Percentiles rank a stretch among this genome's conserved stretches.
These are phyloP conservation scores for Ascidia mentula DNA, from an alignment of 23 tunicate species.

Conservation along the genomic window DNA sequence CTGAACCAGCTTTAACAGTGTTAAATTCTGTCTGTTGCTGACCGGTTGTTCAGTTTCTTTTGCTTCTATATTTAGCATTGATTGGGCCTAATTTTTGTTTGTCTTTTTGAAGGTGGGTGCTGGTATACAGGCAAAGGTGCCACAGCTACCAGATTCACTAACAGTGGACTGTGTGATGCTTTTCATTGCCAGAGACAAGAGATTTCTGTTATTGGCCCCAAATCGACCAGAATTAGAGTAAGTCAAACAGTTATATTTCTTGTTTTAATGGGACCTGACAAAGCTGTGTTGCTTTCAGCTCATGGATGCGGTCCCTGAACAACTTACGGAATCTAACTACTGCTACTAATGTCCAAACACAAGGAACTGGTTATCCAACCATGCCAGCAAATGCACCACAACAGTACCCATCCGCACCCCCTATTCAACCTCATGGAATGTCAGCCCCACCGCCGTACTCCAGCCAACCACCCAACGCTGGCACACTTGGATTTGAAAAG, in stretches of 20 bases:
- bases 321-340: neutral
- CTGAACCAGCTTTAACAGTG: too few species aligned
- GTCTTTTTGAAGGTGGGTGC: slow-evolving; percentile 82
- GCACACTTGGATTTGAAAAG: slow-evolving; percentile 39
- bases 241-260: neutral
- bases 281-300: neutral
- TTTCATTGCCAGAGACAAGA: slow-evolving; percentile 33
- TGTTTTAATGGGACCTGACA: neutral
- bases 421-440: neutral
- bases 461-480: slow-evolving; percentile 7
- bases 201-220: slow-evolving; percentile 47
- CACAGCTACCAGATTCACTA: slow-evolving; percentile 37
- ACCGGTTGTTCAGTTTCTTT: too few species aligned
- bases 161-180: slow-evolving; percentile 65
- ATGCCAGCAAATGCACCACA: slow-evolving; percentile 38
- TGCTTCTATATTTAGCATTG: too few species aligned
- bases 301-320: slow-evolving; percentile 66
- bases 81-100: too few species aligned
- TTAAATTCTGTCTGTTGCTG: too few species aligned
- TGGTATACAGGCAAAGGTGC: slow-evolving; percentile 68
- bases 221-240: slow-evolving; percentile 64
- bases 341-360: slow-evolving; percentile 9
- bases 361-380: neutral
- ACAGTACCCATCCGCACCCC: slow-evolving; percentile 27
- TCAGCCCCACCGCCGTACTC: slow-evolving; percentile 13